Evolutionary conservation across 1,140 invertebrate species (phyloP).

Genomic region (Conus betulinus): DNA sequence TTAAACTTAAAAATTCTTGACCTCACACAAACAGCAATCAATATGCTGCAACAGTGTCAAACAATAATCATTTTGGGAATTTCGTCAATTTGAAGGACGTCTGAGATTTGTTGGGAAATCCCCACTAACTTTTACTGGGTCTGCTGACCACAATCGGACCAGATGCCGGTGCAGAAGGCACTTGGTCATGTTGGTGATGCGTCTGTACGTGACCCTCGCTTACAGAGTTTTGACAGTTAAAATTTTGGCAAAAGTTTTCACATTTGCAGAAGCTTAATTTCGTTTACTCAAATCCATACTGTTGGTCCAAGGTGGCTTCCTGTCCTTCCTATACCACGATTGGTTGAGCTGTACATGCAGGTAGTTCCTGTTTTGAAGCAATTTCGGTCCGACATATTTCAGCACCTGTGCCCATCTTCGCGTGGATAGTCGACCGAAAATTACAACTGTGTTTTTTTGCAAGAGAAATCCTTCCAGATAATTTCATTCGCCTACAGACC

Average conservation of each 20-base stretch:
- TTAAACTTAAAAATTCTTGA: constrained; percentile 31
- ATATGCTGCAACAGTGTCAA: no score
- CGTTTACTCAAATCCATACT: no score
- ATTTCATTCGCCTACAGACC: background rate
- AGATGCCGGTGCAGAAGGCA: no score
- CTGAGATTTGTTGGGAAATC: constrained; percentile 17
- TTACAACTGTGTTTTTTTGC: constrained; percentile 45
- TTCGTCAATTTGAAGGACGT: background rate
- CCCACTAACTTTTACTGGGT: background rate
- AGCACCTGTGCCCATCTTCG: constrained; percentile 39
- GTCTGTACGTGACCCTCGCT: no score
- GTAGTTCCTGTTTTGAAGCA: constrained; percentile 30
- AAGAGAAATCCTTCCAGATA: background rate
- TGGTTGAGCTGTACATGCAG: constrained; percentile 33
- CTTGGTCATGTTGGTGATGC: no score
- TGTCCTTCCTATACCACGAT: background rate
- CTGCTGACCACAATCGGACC: no score
- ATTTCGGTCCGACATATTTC: constrained; percentile 40
- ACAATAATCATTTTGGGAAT: no score
- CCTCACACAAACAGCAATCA: background rate
- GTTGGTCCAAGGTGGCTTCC: constrained; percentile 23
- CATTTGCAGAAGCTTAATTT: no score
- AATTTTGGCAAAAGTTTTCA: no score
- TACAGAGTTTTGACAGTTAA: no score
- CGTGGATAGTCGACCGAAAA: constrained; percentile 18